These are phyloP conservation scores for Tryphoninae sp. DNA, from an alignment of 2,888 invertebrate genomes.

Conservation along the genomic window DNA sequence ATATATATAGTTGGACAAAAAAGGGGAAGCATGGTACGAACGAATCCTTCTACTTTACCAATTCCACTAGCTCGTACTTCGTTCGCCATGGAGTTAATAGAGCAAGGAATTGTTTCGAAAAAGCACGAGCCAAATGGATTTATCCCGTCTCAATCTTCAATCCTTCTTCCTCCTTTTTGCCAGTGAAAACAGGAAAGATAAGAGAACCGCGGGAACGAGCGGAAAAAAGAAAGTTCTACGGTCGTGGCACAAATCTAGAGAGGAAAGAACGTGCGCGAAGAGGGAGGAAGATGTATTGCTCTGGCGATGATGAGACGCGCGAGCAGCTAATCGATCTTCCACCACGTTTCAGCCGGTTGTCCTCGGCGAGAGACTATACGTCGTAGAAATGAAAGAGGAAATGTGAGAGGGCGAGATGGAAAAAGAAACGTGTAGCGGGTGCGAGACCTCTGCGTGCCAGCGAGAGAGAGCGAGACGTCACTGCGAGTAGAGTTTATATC, in stretches of 20 bases:
- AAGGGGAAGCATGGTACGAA: constrained; percentile 28
- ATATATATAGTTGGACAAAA: constrained; percentile 14
- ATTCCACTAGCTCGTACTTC: constrained; percentile 12
- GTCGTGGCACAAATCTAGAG: constrained; percentile 24
- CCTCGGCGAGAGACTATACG: constrained; percentile 17
- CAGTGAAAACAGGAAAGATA: constrained; percentile 18
- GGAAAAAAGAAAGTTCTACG: not conserved
- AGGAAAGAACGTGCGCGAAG: constrained; percentile 5
- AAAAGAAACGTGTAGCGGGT: constrained; percentile 6
- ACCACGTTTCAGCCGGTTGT: constrained; percentile 40
- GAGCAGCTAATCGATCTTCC: constrained; percentile 60
- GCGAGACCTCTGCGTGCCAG: constrained; percentile 1
- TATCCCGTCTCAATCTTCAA: constrained; percentile 46
- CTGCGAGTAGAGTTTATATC: constrained; percentile 40
- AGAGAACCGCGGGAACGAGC: not conserved
- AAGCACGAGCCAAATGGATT: constrained; percentile 53
- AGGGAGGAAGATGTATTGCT: constrained; percentile 57
- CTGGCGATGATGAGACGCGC: constrained; percentile 50
- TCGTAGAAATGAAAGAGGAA: constrained; percentile 32
- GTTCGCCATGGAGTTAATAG: constrained; percentile 35
- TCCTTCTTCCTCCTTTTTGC: constrained; percentile 22
- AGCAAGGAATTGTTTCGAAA: constrained; percentile 42
- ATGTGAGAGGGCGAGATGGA: constrained; percentile 8
- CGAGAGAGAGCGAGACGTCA: constrained; percentile 16
- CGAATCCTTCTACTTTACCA: constrained; percentile 46